Conservation (phyloP, 2,888 invertebrate species). For the Liodrosophila aerea region DNA sequence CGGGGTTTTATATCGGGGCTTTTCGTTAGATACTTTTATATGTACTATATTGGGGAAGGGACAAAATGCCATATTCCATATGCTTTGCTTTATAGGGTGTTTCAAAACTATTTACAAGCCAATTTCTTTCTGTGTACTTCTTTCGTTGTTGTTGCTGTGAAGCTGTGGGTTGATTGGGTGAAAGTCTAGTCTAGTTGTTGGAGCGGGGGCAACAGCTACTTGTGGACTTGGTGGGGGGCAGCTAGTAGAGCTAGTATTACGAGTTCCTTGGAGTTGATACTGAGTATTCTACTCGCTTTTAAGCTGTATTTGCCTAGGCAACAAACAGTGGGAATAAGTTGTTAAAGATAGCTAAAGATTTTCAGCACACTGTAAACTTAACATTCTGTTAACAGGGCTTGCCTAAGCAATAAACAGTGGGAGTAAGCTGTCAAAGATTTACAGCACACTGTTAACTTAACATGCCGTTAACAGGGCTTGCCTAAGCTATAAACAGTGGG, state of each 20-base stretch:
- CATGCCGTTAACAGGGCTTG: no score
- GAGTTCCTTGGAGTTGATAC: no score
- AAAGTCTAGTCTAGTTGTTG: conserved; percentile 37
- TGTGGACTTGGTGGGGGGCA: not conserved
- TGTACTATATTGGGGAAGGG: conserved; percentile 15
- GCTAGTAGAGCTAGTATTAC: not conserved
- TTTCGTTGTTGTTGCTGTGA: conserved; percentile 41
- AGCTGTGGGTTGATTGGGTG: conserved; percentile 10
- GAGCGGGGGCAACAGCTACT: conserved; percentile 5
- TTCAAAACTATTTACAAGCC: conserved; percentile 69
- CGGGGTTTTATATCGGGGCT: conserved; percentile 11
- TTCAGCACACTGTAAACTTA: no score
- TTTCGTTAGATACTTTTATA: conserved; percentile 4
- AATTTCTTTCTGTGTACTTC: conserved; percentile 20
- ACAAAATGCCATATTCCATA: conserved; percentile 48
- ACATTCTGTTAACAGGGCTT: no score
- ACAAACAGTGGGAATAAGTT: no score
- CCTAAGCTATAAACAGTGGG: conserved; percentile 1
- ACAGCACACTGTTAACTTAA: no score
- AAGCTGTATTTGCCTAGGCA: not conserved
- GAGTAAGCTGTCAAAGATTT: no score
- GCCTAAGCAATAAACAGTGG: not conserved
- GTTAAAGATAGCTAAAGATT: no score
- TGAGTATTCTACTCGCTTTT: no score
- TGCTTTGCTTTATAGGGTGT: conserved; percentile 61